phyloP scores from a whole-genome alignment of 2,888 invertebrate species.

The Hermaeophaga mercurialis region DNA sequence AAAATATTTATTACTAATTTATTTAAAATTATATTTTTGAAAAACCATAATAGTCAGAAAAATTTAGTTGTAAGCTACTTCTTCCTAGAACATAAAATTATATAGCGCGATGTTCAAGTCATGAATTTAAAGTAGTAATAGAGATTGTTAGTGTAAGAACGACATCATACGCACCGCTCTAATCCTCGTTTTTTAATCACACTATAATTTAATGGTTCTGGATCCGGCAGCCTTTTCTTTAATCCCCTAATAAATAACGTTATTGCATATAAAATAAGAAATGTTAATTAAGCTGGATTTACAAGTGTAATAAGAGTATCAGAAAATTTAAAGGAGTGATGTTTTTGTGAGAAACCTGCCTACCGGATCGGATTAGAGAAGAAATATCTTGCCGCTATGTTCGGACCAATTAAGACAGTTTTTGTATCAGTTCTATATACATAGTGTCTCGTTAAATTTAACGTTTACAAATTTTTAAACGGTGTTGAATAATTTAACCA shows the following conservation, averaged over 20 bases:
- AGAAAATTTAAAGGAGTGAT: neutral
- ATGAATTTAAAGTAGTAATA: conserved; percentile 14
- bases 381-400: too few species aligned
- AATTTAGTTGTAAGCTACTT: too few species aligned
- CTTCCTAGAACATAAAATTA: conserved; percentile 9
- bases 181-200: conserved; percentile 3
- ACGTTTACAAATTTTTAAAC: too few species aligned
- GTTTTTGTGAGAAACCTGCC: neutral
- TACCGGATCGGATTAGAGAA: neutral
- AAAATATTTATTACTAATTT: too few species aligned
- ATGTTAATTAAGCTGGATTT: conserved; percentile 22
- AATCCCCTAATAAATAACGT: conserved; percentile 24
- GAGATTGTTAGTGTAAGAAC: conserved; percentile 14
- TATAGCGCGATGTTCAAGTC: conserved; percentile 11
- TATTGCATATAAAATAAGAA: conserved; percentile 16
- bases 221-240: conserved; percentile 8
- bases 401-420: too few species aligned
- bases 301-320: conserved; percentile 20
- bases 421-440: too few species aligned
- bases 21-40: too few species aligned
- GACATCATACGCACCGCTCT: conserved; percentile 6
- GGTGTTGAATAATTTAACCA: too few species aligned
- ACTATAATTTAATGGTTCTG: conserved; percentile 8
- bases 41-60: too few species aligned
- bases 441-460: too few species aligned